phyloP scores from a whole-genome alignment of 2,888 invertebrate genomes.

The Aphrophora alni region DNA sequence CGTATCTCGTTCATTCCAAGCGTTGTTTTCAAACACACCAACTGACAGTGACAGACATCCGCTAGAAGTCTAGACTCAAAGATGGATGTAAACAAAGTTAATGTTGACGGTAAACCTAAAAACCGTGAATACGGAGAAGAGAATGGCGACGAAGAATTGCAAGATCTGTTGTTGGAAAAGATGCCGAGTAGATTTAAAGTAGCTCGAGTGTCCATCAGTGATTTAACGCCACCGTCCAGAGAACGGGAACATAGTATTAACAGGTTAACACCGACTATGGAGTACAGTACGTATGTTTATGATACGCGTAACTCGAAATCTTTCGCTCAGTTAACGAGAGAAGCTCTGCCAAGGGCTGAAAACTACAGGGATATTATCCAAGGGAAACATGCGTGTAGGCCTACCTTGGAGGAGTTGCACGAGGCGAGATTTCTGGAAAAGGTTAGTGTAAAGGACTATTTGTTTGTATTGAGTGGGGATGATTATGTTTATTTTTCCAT shows the following conservation, averaged over 20 bases:
- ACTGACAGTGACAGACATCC: background rate
- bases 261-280: conserved; percentile 38
- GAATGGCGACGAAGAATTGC: background rate
- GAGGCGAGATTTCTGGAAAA: conserved; percentile 58
- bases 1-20: background rate
- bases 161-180: background rate
- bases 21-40: too few species aligned
- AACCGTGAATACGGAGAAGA: background rate
- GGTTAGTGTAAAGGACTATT: conserved; percentile 36
- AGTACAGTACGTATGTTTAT: conserved; percentile 53
- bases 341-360: conserved; percentile 84
- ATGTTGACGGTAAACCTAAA: background rate
- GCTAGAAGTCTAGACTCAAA: background rate
- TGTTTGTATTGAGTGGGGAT: too few species aligned
- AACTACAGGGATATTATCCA: conserved; percentile 90
- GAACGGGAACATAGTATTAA: conserved; percentile 18
- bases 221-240: conserved; percentile 19
- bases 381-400: conserved; percentile 85
- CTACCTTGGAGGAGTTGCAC: conserved; percentile 87
- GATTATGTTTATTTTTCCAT: too few species aligned
- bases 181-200: conserved; percentile 27
- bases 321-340: conserved; percentile 78
- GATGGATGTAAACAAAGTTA: background rate
- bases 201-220: conserved; percentile 42
- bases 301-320: conserved; percentile 74